Percentiles rank a stretch among this genome's conserved stretches.
Conservation (phyloP, 1,140 invertebrate genomes). For the Drosophila melanica region DNA sequence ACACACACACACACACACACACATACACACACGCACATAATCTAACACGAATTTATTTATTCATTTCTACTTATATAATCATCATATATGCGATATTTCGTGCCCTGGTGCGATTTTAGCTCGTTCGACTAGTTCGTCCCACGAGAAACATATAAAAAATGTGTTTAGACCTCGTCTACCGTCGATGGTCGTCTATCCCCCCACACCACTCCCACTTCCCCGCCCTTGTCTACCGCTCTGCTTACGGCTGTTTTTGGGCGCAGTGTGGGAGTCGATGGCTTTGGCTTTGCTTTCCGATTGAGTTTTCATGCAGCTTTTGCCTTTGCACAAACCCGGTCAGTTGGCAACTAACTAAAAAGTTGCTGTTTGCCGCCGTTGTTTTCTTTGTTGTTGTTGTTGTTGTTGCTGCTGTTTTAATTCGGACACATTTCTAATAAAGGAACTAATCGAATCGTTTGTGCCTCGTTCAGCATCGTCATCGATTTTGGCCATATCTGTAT, state of each 20-base stretch:
- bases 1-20: slow-evolving; percentile 13
- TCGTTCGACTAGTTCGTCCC: slow-evolving; percentile 76
- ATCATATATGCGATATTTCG: slow-evolving; percentile 59
- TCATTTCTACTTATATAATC: slow-evolving; percentile 26
- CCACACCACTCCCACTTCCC: background rate
- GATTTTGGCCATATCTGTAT: slow-evolving; percentile 70
- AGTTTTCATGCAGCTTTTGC: slow-evolving; percentile 53
- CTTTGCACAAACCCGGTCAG: slow-evolving; percentile 61
- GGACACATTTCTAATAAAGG: slow-evolving; percentile 37
- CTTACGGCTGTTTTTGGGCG: slow-evolving; percentile 58
- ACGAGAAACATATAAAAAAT: slow-evolving; percentile 70
- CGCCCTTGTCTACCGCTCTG: slow-evolving; percentile 3
- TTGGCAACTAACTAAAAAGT: slow-evolving; percentile 45
- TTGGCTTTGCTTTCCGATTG: slow-evolving; percentile 53
- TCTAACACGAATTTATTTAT: slow-evolving; percentile 2
- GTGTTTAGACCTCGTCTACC: slow-evolving; percentile 38
- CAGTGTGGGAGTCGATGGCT: slow-evolving; percentile 59
- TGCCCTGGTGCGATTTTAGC: slow-evolving; percentile 73
- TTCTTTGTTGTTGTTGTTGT: slow-evolving; percentile 23
- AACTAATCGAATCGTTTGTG: slow-evolving; percentile 39
- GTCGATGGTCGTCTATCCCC: slow-evolving; percentile 1
- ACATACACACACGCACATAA: too few relatives aligned
- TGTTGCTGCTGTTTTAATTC: slow-evolving; percentile 36
- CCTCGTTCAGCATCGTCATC: slow-evolving; percentile 48
- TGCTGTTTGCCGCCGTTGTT: slow-evolving; percentile 17